Conservation (phyloP, 1,140 invertebrate genomes). For the Bombus consobrinus region DNA sequence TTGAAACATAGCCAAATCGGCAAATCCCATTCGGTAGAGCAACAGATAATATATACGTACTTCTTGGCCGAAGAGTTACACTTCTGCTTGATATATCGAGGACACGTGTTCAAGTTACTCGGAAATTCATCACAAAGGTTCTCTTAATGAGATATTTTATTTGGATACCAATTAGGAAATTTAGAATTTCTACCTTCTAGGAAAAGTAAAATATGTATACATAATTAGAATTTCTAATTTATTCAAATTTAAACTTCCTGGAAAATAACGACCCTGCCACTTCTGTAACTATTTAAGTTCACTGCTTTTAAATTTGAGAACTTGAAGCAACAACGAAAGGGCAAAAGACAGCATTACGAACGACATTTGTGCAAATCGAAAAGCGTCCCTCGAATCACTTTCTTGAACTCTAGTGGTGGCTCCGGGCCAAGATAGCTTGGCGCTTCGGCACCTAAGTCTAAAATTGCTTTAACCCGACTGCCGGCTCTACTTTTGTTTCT, state of each 20-base stretch:
- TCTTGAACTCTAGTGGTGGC: conserved; percentile 64
- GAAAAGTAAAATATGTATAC: not conserved
- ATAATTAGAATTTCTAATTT: not conserved
- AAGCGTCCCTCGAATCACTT: conserved; percentile 42
- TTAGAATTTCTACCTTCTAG: too few relatives aligned
- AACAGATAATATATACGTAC: conserved; percentile 4
- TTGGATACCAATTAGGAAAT: conserved; percentile 3
- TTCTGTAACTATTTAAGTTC: conserved; percentile 8
- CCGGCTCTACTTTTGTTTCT: conserved; percentile 42
- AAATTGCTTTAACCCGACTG: conserved; percentile 74
- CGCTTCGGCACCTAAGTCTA: conserved; percentile 75
- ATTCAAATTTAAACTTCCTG: not conserved
- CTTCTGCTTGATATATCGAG: conserved; percentile 19
- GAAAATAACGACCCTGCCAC: not conserved
- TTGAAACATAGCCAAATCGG: conserved; percentile 73
- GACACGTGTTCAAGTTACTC: conserved; percentile 1
- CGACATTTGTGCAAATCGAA: conserved; percentile 8
- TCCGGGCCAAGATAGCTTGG: conserved; percentile 74
- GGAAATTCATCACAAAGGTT: not conserved
- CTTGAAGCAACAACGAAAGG: not conserved
- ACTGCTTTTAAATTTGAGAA: not conserved
- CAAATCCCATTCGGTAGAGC: conserved; percentile 37
- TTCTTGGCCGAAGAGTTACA: conserved; percentile 33
- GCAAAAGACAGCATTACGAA: conserved; percentile 20
- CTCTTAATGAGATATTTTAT: conserved; percentile 6